Percentiles rank a stretch among this genome's conserved stretches.
These are phyloP conservation scores for Campoletis raptor DNA, from an alignment of 2,888 invertebrate species.

Conservation along the genomic window DNA sequence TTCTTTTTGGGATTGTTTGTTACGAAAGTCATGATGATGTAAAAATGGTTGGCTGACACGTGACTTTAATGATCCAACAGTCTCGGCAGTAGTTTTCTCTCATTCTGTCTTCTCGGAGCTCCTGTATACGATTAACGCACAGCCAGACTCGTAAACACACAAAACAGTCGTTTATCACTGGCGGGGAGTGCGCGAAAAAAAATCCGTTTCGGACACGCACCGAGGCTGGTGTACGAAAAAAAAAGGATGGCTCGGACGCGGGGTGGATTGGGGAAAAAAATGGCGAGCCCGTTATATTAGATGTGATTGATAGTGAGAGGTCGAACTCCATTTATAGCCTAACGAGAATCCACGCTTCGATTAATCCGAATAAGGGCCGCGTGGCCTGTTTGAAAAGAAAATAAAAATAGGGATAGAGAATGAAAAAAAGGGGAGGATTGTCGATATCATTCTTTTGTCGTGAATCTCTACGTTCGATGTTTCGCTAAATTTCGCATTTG, in stretches of 20 bases:
- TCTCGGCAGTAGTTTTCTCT: constrained; percentile 30
- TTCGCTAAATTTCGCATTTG: background rate
- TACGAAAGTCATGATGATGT: constrained; percentile 34
- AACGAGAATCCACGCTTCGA: constrained; percentile 70
- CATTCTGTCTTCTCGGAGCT: constrained; percentile 16
- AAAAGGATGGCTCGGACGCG: constrained; percentile 28
- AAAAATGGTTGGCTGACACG: constrained; percentile 30
- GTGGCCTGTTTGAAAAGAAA: constrained; percentile 37
- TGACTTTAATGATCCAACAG: constrained; percentile 53
- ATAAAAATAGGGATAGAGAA: constrained; percentile 18
- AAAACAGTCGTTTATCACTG: constrained; percentile 72
- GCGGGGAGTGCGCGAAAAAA: constrained; percentile 55
- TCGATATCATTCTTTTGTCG: background rate
- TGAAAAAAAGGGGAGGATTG: background rate
- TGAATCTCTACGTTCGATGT: constrained; percentile 9
- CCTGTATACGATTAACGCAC: constrained; percentile 39
- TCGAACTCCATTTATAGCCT: constrained; percentile 72
- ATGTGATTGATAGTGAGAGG: constrained; percentile 73
- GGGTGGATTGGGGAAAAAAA: constrained; percentile 36
- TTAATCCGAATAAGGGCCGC: constrained; percentile 66
- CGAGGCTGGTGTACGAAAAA: constrained; percentile 53
- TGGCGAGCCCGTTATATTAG: constrained; percentile 69
- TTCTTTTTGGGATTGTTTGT: constrained; percentile 28
- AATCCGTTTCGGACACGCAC: constrained; percentile 70
- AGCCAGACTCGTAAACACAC: constrained; percentile 43